Conservation (phyloP, 2,888 invertebrate species). For the Acronicta psi region DNA sequence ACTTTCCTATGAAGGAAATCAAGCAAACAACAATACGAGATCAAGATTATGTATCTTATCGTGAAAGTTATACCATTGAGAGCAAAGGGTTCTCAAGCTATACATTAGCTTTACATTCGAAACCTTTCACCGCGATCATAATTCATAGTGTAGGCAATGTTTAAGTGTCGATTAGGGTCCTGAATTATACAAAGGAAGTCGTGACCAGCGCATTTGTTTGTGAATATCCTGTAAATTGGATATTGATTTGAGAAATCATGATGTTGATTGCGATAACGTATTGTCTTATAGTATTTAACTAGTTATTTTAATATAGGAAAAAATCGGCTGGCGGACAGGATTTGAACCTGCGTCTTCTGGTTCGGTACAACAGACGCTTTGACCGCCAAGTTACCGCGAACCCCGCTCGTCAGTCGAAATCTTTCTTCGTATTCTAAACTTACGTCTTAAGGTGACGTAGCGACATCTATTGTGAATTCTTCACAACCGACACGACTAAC, state of each 20-base stretch:
- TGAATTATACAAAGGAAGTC: slow-evolving; percentile 41
- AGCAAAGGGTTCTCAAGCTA: slow-evolving; percentile 41
- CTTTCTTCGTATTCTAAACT: too few species aligned
- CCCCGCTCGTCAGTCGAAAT: too few species aligned
- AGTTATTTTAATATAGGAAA: too few species aligned
- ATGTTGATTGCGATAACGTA: slow-evolving; percentile 2
- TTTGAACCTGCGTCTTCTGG: too few species aligned
- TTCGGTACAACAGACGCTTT: too few species aligned
- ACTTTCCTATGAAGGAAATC: slow-evolving; percentile 43
- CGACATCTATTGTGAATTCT: too few species aligned
- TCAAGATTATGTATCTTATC: slow-evolving; percentile 55
- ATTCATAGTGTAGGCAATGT: slow-evolving; percentile 37
- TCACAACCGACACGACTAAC: too few species aligned
- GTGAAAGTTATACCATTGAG: slow-evolving; percentile 54
- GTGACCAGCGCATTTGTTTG: slow-evolving; percentile 42
- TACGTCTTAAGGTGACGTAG: too few species aligned
- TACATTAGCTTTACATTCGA: slow-evolving; percentile 47
- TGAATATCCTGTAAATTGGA: slow-evolving; percentile 11
- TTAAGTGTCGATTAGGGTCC: slow-evolving; percentile 46
- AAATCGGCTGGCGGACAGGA: too few species aligned
- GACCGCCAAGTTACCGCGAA: too few species aligned
- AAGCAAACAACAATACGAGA: slow-evolving; percentile 50
- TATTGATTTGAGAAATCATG: slow-evolving; percentile 17
- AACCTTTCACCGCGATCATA: slow-evolving; percentile 46
- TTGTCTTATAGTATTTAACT: too few species aligned